Base-by-base conservation (phyloP, 2,113 vertebrate species). In the Camelus dromedarius region DNA sequence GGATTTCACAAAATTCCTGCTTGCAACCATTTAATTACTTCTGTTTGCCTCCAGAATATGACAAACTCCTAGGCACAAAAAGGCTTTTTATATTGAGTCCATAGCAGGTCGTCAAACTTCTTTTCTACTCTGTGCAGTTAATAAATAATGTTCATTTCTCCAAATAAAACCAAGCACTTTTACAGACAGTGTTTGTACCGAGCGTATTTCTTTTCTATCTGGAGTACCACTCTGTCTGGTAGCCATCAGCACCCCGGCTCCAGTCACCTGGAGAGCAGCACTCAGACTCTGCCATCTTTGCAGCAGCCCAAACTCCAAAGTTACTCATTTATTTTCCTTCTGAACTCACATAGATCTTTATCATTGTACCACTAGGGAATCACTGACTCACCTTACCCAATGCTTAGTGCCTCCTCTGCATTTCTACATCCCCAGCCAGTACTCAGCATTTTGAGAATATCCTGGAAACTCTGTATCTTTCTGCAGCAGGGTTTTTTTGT, bases 221-320 rank as follows among this genome's bases (percentile, higher is more conserved):
- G 38, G 10, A 95, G 19, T 22, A 12, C 58, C 20, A 22, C 14
- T 28, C 13, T 77, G 28, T 86, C 22, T 62, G 50, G 50, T 28
- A n/a, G 6, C 3, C 16, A 38, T 32, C 22, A 42, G 12, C 46
- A 9, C 3, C 42, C 5, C 16, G 13, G 0, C 16, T 12, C 11
- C 8, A 18, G 13, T 32, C 72, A 46, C n/a, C 32, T 19, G 28
- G 18, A 67, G 12, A 60, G 42, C 0, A 38, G 30, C 4, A 28
- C 35, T 9, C 19, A 20, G 22, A 32, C 56, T 77, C 28, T 38
- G 67, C 4, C 28, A 22, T 62, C 32, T 73, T 73, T 88, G 58
- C 50, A 81, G 66, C 20, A 72, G 4, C 64, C 24, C 24, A 52
- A 85, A 81, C 9, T 50, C 13, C 18, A 66, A 76, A 64, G 8